Conservation (phyloP, 2,113 vertebrate species). For the Sceloporus undulatus region DNA sequence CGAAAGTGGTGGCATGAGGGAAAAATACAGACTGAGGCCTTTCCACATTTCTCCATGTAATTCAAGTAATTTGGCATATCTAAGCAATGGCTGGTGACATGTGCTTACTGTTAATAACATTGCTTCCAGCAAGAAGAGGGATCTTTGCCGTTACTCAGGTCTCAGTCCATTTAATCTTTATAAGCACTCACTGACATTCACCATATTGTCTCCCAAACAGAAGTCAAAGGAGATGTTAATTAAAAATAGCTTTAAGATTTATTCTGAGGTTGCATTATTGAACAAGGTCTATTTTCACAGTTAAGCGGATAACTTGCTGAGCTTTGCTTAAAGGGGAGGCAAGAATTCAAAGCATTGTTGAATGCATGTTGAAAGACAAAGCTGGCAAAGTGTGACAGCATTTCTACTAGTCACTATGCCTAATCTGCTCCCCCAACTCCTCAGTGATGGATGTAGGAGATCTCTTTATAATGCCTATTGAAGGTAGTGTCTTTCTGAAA, state of each 20-base stretch:
- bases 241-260: constrained; percentile 23
- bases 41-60: constrained; percentile 3
- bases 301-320: neutral
- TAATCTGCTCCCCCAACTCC: neutral
- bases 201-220: constrained; percentile 23
- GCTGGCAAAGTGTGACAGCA: constrained; percentile 1
- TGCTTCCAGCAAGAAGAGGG: constrained; percentile 21
- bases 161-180: constrained; percentile 29
- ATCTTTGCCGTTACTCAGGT: constrained; percentile 1
- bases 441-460: too few species aligned
- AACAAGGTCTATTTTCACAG: constrained; percentile 20
- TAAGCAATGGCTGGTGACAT: constrained; percentile 14
- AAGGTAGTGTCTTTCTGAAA: too few species aligned
- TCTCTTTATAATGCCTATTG: too few species aligned
- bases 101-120: constrained; percentile 46
- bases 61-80: constrained; percentile 34
- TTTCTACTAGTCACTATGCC: neutral
- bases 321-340: neutral
- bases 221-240: constrained; percentile 38
- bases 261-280: constrained; percentile 3
- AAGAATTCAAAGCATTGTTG: constrained; percentile 14
- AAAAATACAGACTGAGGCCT: constrained; percentile 12
- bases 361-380: neutral
- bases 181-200: neutral
- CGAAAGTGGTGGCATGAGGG: neutral